phyloP scores from a whole-genome alignment of 2,113 vertebrate species.

The Triplophysa rosa region DNA sequence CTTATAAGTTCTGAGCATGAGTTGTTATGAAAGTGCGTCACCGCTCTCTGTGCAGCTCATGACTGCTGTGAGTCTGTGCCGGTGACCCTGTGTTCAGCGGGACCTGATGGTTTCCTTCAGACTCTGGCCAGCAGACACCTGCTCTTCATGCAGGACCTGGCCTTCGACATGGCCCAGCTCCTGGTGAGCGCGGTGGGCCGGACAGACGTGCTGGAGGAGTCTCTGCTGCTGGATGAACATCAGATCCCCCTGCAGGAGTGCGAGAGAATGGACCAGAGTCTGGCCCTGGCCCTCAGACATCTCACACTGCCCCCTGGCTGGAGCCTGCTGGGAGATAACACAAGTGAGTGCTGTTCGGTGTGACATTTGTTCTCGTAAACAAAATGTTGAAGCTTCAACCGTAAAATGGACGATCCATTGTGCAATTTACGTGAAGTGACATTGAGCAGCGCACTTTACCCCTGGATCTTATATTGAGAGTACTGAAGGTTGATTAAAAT shows the following conservation, averaged over 20 bases:
- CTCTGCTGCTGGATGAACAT: conserved; percentile 84
- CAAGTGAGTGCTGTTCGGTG: conserved; percentile 57
- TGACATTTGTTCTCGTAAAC: not conserved
- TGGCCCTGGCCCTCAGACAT: conserved; percentile 87
- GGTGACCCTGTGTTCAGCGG: conserved; percentile 83
- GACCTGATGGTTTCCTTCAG: conserved; percentile 68
- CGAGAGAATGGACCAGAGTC: conserved; percentile 84
- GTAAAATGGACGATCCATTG: not conserved
- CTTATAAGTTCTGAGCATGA: not conserved
- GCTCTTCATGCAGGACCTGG: conserved; percentile 88
- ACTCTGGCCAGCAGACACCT: conserved; percentile 83
- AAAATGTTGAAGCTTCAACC: not conserved
- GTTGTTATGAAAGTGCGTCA: conserved; percentile 30
- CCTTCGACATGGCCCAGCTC: conserved; percentile 91
- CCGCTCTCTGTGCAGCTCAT: conserved; percentile 77
- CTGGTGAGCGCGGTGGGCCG: conserved; percentile 86
- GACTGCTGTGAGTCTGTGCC: conserved; percentile 90
- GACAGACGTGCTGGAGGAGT: conserved; percentile 84
- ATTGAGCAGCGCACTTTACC: too few relatives aligned
- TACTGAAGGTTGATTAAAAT: not conserved
- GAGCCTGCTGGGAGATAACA: conserved; percentile 83
- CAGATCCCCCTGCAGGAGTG: conserved; percentile 83
- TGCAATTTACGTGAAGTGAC: not conserved
- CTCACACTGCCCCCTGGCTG: conserved; percentile 84
- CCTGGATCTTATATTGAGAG: not conserved